phyloP scores from a whole-genome alignment of 2,888 invertebrate genomes.

The Plebejus argus region DNA sequence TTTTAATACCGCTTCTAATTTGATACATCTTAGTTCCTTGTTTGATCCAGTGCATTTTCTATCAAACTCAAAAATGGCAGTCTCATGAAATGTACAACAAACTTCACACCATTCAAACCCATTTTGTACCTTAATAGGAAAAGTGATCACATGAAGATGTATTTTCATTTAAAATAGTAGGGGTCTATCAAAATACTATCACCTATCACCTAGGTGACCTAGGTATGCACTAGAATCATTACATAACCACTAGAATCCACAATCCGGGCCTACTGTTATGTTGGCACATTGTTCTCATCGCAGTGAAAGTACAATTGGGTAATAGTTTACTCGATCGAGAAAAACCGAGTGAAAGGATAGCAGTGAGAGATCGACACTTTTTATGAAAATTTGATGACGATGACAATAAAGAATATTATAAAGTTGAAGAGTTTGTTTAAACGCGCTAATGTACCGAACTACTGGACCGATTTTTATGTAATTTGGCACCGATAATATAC shows the following conservation, averaged over 20 bases:
- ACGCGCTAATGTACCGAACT: no score
- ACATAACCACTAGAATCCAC: constrained; percentile 3
- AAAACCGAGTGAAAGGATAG: constrained; percentile 45
- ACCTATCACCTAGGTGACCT: neutral
- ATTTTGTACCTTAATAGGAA: neutral
- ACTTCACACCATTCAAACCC: neutral
- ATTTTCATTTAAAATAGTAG: neutral
- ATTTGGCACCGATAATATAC: no score
- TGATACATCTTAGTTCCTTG: no score
- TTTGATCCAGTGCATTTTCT: no score
- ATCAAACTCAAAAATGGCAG: no score
- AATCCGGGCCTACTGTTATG: constrained; percentile 4
- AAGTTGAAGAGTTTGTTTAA: no score
- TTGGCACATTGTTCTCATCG: constrained; percentile 44
- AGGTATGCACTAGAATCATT: neutral
- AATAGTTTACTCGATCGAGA: constrained; percentile 48
- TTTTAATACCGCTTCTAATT: no score
- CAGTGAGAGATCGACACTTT: constrained; percentile 21
- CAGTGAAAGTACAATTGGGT: constrained; percentile 59
- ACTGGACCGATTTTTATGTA: no score
- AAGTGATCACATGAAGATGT: neutral
- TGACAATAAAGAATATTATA: no score
- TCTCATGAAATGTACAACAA: no score
- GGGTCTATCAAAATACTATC: neutral
- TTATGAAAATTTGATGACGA: neutral